Conservation (phyloP, 2,888 invertebrate genomes). For the Branchellion lobata region DNA sequence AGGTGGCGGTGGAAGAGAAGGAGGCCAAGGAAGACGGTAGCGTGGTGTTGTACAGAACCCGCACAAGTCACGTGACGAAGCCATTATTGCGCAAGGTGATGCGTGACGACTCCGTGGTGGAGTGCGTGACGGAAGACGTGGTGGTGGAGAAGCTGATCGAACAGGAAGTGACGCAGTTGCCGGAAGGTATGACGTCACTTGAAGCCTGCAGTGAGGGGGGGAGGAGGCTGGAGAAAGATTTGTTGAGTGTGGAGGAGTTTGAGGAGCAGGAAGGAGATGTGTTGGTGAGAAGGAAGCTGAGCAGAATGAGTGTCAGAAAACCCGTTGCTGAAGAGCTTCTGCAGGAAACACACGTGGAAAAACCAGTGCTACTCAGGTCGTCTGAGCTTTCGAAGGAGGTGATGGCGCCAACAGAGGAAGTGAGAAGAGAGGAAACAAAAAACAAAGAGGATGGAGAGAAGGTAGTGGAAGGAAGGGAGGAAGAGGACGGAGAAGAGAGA, state of each 20-base stretch:
- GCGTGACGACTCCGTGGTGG: constrained; percentile 19
- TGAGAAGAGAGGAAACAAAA: constrained; percentile 11
- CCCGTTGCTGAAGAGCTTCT: not conserved
- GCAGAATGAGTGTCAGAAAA: not conserved
- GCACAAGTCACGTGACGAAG: not conserved
- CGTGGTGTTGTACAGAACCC: constrained; percentile 49
- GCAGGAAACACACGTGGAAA: not conserved
- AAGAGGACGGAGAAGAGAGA: constrained; percentile 23
- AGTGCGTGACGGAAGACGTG: constrained; percentile 14
- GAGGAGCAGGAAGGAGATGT: constrained; percentile 15
- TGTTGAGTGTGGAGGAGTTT: constrained; percentile 29
- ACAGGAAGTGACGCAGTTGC: constrained; percentile 29
- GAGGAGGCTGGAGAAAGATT: not conserved
- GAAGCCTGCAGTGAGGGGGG: not conserved
- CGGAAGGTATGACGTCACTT: not conserved
- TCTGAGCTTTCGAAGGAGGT: not conserved
- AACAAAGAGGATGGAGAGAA: constrained; percentile 54
- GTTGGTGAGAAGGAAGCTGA: constrained; percentile 18
- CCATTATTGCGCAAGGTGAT: constrained; percentile 5
- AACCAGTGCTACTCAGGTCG: not conserved
- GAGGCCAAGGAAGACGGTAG: constrained; percentile 52
- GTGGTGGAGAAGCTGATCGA: constrained; percentile 17
- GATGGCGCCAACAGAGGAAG: not conserved
- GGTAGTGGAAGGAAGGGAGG: no score
- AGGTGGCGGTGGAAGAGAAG: constrained; percentile 45